A percentile compares a stretch with the other conserved stretches of the same genome.
Conservation (phyloP, 2,888 invertebrate species). For the Ophion ellenae region DNA sequence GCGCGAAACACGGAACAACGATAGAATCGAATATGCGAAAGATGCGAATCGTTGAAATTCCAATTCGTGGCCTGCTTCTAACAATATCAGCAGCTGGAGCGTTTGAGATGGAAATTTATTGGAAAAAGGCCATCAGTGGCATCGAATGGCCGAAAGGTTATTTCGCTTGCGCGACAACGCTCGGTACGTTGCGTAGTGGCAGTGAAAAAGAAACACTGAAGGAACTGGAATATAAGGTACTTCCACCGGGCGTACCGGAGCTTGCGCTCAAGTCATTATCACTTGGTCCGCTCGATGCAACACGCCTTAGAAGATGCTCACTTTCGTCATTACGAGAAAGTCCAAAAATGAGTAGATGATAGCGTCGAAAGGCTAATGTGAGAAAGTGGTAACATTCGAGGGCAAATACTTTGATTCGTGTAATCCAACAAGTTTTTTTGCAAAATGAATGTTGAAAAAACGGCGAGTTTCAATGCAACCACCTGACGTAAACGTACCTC, state of each 20-base stretch:
- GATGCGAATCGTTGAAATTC: background rate
- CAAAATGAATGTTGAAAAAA: background rate
- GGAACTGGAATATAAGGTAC: background rate
- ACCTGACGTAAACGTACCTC: constrained; percentile 83
- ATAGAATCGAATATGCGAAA: background rate
- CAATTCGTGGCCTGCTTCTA: background rate
- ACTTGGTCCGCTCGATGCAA: background rate
- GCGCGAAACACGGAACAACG: constrained; percentile 54
- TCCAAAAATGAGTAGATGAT: background rate
- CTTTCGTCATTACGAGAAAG: background rate
- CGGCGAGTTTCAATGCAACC: background rate
- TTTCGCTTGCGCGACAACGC: too few species aligned
- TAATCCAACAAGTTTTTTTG: too few species aligned
- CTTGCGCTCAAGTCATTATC: background rate
- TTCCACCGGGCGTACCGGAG: background rate
- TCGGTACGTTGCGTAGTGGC: too few species aligned
- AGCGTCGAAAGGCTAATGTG: background rate
- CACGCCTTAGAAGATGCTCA: background rate
- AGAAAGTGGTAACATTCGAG: too few species aligned
- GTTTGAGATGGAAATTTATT: background rate
- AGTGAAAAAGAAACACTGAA: background rate
- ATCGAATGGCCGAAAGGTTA: too few species aligned
- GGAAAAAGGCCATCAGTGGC: too few species aligned
- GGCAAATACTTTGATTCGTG: too few species aligned
- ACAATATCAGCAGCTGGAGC: background rate